Conservation (phyloP, 1,140 invertebrate species). For the Eriosoma lanigerum region DNA sequence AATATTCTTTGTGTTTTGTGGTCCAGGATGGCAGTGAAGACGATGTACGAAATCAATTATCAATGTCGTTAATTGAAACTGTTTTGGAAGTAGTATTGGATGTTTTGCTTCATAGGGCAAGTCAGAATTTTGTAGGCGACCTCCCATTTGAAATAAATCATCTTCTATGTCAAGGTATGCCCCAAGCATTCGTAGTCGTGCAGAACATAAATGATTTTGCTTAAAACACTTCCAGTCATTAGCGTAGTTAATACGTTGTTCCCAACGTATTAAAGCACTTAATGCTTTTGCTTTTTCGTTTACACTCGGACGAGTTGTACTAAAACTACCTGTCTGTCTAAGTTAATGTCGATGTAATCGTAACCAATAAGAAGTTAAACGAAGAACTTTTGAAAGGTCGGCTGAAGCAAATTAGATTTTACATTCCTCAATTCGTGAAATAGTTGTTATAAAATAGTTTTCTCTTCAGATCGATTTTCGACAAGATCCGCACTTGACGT, state of each 20-base stretch:
- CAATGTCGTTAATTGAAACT: slow-evolving; percentile 53
- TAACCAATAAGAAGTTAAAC: not conserved
- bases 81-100: slow-evolving; percentile 58
- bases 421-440: not conserved
- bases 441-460: not conserved
- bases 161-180: not conserved
- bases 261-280: not conserved
- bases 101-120: slow-evolving; percentile 57
- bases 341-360: not conserved
- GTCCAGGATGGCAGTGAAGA: slow-evolving; percentile 54
- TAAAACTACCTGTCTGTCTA: not conserved
- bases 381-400: not conserved
- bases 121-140: slow-evolving; percentile 56
- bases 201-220: not conserved
- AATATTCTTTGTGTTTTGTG: slow-evolving; percentile 49
- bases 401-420: not conserved
- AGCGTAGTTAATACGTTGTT: not conserved
- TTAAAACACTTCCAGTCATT: slow-evolving; percentile 1
- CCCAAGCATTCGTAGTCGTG: not conserved
- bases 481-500: too few relatives aligned
- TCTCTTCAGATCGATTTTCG: not conserved
- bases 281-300: not conserved
- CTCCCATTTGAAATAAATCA: slow-evolving; percentile 58
- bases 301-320: not conserved
- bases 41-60: slow-evolving; percentile 55